Evolutionary conservation across 1,140 invertebrate species (phyloP), one percentile per base, ranked within the genome.

Genomic region (Drosophila littoralis): DNA sequence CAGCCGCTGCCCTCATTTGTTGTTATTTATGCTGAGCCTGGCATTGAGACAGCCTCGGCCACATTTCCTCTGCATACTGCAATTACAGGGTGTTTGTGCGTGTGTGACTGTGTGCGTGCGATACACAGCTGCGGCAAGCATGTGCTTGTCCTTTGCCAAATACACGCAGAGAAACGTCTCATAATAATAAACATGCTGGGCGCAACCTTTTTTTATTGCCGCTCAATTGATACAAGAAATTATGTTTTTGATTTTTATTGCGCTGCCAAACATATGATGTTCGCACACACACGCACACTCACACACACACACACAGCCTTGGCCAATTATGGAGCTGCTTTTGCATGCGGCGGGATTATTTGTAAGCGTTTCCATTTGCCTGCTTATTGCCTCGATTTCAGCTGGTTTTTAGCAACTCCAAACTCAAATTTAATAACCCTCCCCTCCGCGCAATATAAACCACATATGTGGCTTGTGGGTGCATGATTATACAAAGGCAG

Each of bases 221-320:
- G 71, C 75, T 79, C 76, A 83, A 86, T 86, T 86, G 82, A 86
- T 82, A 86, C 76, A 77, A 69, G 69, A 91, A 91, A 91, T 91
- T 81, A 91, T 81, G 80, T 69, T 83, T 90, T 91, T 91, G 79
- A 90, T 90, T 91, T 91, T 91, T 91, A 91, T 91, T 91, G 77
- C 88, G 42, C 35, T 65, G 42, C 36, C 74, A 55, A 91, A 89
- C 90, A 91, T 91, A 91, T 91, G 90, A 90, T 91, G 89, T 83
- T 84, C 61, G 50, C 43, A 46, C 52, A 15, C 50, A 51, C 36
- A 17, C 48, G 42, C 28, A 28, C 33, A 33, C 33, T 59, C 52
- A 65, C 54, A 52, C 33, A 17, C 45, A 33, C 67, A 51, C 66
- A 17, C 17, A 13, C 22, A 68, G 33, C 15, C 15, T 28, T 10